These are phyloP conservation scores for Tadarida brasiliensis DNA, from an alignment of 2,797 vertebrate species.

Conservation along the genomic window DNA sequence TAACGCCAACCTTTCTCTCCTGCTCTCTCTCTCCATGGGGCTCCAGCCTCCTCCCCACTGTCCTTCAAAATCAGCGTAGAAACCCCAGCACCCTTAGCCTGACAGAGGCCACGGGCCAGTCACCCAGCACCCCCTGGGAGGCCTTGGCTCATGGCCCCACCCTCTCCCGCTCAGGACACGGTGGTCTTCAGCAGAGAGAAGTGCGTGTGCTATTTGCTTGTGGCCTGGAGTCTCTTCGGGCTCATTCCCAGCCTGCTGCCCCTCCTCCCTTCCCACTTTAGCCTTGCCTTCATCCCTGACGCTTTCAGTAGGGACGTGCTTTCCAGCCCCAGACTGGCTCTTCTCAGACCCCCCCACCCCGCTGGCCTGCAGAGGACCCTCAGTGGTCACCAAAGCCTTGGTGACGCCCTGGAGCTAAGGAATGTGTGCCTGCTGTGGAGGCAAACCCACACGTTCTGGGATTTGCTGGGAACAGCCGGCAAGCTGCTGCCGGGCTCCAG, in stretches of 20 bases:
- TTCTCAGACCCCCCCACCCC: background rate
- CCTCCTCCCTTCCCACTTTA: background rate
- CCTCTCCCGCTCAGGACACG: background rate
- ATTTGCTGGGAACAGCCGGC: background rate
- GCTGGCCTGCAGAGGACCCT: background rate
- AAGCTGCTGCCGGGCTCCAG: background rate
- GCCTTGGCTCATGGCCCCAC: background rate
- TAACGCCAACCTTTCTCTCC: background rate
- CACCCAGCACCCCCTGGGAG: background rate
- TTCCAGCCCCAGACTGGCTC: background rate
- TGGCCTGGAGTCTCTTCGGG: background rate
- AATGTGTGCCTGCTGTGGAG: background rate
- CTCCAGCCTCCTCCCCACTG: background rate
- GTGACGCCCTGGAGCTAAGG: background rate
- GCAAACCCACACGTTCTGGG: background rate
- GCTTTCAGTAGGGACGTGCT: background rate
- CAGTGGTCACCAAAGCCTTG: background rate
- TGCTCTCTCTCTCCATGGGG: background rate
- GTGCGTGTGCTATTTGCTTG: background rate
- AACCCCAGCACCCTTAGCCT: background rate
- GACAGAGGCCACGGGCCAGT: background rate
- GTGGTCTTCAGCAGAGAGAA: background rate
- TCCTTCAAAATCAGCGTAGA: background rate
- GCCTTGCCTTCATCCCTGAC: background rate
- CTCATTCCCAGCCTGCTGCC: background rate